A percentile compares a stretch with the other conserved stretches of the same genome.
Evolutionary conservation across 2,797 vertebrate genomes (phyloP).

Genomic region (Argyrosomus regius): DNA sequence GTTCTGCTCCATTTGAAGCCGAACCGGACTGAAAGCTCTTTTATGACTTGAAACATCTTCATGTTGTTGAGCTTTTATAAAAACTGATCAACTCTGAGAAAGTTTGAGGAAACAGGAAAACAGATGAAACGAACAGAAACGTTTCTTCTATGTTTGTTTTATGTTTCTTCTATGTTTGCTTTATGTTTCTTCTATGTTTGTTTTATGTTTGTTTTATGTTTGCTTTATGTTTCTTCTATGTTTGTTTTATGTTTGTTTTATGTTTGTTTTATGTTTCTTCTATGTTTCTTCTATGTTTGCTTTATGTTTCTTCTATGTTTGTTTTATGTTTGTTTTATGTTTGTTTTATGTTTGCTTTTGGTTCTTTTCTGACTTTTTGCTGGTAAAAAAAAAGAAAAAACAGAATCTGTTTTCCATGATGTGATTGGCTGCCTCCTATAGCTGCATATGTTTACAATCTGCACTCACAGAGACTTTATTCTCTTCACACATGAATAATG

Average conservation of each 20-base stretch:
- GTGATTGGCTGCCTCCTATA: conserved; percentile 43
- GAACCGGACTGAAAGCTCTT: too few species aligned
- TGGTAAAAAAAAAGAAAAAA: conserved; percentile 8
- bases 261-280: too few species aligned
- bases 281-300: too few species aligned
- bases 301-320: too few species aligned
- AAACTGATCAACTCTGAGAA: not conserved
- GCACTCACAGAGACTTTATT: not conserved
- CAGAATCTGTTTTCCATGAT: conserved; percentile 52
- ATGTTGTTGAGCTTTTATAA: not conserved
- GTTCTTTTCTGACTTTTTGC: not conserved
- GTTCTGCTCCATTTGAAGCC: too few species aligned
- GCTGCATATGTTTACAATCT: conserved; percentile 54
- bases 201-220: too few species aligned
- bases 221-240: too few species aligned
- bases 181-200: too few species aligned
- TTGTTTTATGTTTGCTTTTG: not conserved
- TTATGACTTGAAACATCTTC: not conserved
- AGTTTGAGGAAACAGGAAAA: not conserved
- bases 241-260: too few species aligned
- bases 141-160: too few species aligned
- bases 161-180: too few species aligned
- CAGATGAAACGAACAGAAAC: too few species aligned
- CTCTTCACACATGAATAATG: not conserved
- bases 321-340: not conserved